Base-by-base conservation (phyloP, 2,113 vertebrate species). In the Plestiodon gilberti region DNA sequence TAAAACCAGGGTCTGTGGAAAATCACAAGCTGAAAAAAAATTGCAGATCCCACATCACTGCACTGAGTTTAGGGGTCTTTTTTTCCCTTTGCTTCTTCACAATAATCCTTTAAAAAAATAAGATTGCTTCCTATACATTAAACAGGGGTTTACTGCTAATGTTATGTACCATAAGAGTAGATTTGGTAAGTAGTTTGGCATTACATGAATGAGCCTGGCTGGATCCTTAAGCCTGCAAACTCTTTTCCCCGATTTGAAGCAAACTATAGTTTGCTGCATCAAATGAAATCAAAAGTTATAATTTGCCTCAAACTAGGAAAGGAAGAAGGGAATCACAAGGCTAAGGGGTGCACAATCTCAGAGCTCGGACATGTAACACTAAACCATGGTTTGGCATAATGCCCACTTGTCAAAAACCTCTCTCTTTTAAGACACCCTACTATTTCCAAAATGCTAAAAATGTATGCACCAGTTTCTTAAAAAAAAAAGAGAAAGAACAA, bases 1-100 rank as follows among this genome's bases (percentile, higher is more conserved):
- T 78, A 59, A 78, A 87, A 10, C 22, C 79, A 87, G 83, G 89
- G 84, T 89, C 93, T 93, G 6, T 65, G 23, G 85, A 84, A 93
- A 92, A 91, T 84, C 84, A 88, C 65, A 89, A 82, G 65, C 78
- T 89, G 55, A 88, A 55, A 87, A 48, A 85, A 48, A 88, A 80
- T 25, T 4, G 38, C 67, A 38, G 15, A 74, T 22, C 65, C 80
- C 74, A 70, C 86, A 91, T n/a, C n/a, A 91, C 80, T 70, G 84
- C 0, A 73, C n/a, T n/a, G 13, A 82, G 38, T 81, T 81, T 78
- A 33, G 22, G 62, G 88, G 62, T 90, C 8, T 48, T 48, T 48
- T 48, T 75, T 57, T 73, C 23, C 40, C 25, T 48, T 67, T 81
- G 23, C 28, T 30, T 35, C 55, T 61, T 23, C 40, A 35, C 2